These are phyloP conservation scores for Leptosomus discolor DNA, from an alignment of 2,113 vertebrate species.

Conservation along the genomic window DNA sequence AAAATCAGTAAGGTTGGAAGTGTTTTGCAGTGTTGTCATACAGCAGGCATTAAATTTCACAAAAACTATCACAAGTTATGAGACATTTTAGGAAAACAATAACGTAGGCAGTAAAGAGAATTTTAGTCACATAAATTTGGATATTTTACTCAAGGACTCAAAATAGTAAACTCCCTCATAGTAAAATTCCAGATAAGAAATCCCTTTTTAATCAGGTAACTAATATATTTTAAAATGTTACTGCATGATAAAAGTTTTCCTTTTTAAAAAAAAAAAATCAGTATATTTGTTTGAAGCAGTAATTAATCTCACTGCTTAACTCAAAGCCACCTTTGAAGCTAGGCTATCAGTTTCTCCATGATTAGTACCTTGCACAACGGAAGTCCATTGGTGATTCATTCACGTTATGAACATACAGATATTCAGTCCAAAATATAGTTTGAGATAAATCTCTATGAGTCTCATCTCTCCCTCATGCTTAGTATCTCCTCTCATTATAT, in stretches of 20 bases:
- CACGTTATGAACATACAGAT: background rate
- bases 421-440: background rate
- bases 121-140: background rate
- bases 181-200: background rate
- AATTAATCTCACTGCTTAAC: background rate
- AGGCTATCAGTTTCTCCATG: background rate
- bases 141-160: background rate
- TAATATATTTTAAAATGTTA: background rate
- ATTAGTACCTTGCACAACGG: background rate
- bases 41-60: background rate
- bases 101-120: background rate
- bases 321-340: background rate
- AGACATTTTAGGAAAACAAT: background rate
- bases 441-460: background rate
- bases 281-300: background rate
- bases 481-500: background rate
- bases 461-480: background rate
- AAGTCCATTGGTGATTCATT: background rate
- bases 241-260: background rate
- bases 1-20: background rate
- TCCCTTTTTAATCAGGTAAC: background rate
- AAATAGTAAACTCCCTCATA: background rate
- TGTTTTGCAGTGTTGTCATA: background rate
- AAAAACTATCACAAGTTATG: background rate
- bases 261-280: background rate